Evolutionary conservation across 2,113 vertebrate species (phyloP).

Genomic region (Dendropsophus ebraccatus): DNA sequence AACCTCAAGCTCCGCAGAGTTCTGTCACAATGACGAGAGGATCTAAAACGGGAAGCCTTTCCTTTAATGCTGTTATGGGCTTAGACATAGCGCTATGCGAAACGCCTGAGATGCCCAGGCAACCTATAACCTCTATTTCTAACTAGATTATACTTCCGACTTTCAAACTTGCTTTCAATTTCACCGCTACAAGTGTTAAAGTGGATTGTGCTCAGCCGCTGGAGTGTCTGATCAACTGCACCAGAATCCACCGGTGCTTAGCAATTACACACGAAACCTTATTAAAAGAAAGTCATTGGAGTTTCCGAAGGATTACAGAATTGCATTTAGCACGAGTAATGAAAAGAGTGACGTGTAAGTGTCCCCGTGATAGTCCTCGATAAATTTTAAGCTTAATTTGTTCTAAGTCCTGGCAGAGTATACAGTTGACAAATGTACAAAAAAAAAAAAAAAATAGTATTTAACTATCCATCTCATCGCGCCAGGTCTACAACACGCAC

Average conservation of each 20-base stretch:
- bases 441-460: background rate
- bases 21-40: background rate
- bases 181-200: constrained; percentile 40
- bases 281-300: constrained; percentile 52
- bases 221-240: constrained; percentile 38
- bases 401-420: background rate
- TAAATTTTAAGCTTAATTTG: background rate
- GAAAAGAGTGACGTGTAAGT: background rate
- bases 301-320: constrained; percentile 46
- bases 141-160: constrained; percentile 63
- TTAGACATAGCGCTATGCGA: constrained; percentile 60
- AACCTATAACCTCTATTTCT: constrained; percentile 64
- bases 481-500: background rate
- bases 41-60: background rate
- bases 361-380: no score
- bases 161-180: constrained; percentile 49
- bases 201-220: constrained; percentile 41
- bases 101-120: constrained; percentile 23
- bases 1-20: background rate
- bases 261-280: constrained; percentile 50
- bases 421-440: constrained; percentile 3
- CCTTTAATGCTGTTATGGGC: constrained; percentile 66
- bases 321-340: constrained; percentile 15
- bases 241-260: constrained; percentile 24
- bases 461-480: background rate